Conservation (phyloP, 2,113 vertebrate species). For the Sander lucioperca region DNA sequence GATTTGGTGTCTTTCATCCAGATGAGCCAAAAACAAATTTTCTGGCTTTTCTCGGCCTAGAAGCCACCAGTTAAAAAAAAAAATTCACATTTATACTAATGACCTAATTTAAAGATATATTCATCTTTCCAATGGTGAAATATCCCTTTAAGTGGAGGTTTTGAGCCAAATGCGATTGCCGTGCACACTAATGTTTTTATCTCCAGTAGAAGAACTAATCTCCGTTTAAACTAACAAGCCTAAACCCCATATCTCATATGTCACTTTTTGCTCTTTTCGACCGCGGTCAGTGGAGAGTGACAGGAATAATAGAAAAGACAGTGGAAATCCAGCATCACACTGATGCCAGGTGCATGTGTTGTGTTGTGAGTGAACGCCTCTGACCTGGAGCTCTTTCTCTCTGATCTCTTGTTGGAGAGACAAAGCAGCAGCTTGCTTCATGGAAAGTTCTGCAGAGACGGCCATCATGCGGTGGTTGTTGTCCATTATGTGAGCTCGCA, state of each 20-base stretch:
- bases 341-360: background rate
- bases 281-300: constrained; percentile 20
- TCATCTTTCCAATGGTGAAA: no score
- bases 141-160: no score
- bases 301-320: constrained; percentile 22
- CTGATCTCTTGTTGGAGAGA: constrained; percentile 89
- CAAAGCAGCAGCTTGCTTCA: constrained; percentile 87
- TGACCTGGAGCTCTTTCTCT: constrained; percentile 85
- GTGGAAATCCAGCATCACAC: constrained; percentile 4
- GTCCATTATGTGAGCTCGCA: constrained; percentile 84
- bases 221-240: no score
- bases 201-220: no score
- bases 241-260: background rate
- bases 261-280: constrained; percentile 17
- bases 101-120: no score
- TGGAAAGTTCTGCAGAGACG: constrained; percentile 88
- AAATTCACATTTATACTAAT: no score
- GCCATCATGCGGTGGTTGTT: constrained; percentile 87
- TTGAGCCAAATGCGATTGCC: no score
- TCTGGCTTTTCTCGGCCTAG: no score
- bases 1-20: no score
- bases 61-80: no score
- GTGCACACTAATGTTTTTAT: no score
- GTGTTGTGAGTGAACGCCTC: constrained; percentile 9
- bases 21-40: no score